These are phyloP conservation scores for Albula goreensis DNA, from an alignment of 2,113 vertebrate species.

Conservation along the genomic window DNA sequence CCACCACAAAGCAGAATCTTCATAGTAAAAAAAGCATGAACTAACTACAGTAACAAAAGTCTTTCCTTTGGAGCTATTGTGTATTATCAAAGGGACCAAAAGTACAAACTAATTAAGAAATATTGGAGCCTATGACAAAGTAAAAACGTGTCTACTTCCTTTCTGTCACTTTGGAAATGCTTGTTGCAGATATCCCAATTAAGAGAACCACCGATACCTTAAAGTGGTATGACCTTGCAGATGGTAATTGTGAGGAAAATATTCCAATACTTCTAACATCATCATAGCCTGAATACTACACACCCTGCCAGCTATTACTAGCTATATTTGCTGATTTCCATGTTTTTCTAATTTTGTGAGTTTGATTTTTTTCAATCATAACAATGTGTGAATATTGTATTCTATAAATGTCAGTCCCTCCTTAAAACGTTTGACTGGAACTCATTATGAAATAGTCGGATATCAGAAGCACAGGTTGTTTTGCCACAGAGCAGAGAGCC, in stretches of 20 bases:
- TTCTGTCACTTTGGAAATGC: slow-evolving; percentile 6
- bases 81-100: slow-evolving; percentile 16
- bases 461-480: neutral
- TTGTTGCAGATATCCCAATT: slow-evolving; percentile 12
- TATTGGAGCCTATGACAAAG: slow-evolving; percentile 26
- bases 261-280: too few species aligned
- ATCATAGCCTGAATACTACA: too few species aligned
- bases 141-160: slow-evolving; percentile 21
- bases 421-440: too few species aligned
- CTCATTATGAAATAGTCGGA: too few species aligned
- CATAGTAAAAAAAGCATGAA: neutral
- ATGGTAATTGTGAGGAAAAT: too few species aligned
- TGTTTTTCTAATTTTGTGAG: too few species aligned
- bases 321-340: too few species aligned
- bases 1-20: too few species aligned
- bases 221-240: neutral
- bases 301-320: too few species aligned
- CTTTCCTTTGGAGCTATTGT: neutral
- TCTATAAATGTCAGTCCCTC: too few species aligned
- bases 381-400: too few species aligned
- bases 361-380: too few species aligned
- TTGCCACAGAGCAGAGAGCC: neutral
- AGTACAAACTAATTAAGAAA: slow-evolving; percentile 32
- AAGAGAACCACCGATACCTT: slow-evolving; percentile 2
- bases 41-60: neutral